Base-by-base conservation (phyloP, 2,797 vertebrate species). In the Discoglossus pictus region DNA sequence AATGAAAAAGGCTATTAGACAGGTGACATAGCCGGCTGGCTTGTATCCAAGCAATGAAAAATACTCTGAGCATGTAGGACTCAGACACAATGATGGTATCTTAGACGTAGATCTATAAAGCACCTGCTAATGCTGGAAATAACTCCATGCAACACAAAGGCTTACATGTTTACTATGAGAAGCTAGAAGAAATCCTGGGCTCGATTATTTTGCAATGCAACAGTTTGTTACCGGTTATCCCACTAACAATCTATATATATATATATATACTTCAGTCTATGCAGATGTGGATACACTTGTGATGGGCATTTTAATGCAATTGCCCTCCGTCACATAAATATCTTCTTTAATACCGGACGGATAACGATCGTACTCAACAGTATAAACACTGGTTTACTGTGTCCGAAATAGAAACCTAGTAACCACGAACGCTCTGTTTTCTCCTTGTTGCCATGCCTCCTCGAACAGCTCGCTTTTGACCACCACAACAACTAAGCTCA, bases 1-100 rank as follows among this genome's bases (percentile, higher is more conserved):
- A 51, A 64, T 48, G 68, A 71, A 65, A 36, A 65, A 71, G 56
- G 61, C 53, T 40, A 65, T 59, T 64, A 64, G 53, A 63, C 44
- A 46, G 60, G 55, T 59, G 55, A 59, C 39, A 59, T 38, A 25
- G n/a, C 15, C 39, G 40, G 68, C 46, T 71, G 68, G 68, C 68
- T 64, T 46, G 10, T 52, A 44, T 50, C 48, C 61, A 71, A 52
- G 65, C 51, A 40, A 56, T 42, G 16, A 34, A 15, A 17, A 21
- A 21, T 13, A 38, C 25, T 42, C 23, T 11, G 44, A 10, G 47
- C 62, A 51, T 56, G 24, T 5, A 62, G 11, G 24, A 43, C 35
- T 2, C 34, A 42, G 52, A 40, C 17, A 48, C 31, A 39, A 43
- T 13, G 9, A 13, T 4, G 17, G 18, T 24, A 27, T 16, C 46